Percentiles rank a stretch among this genome's conserved stretches.
Evolutionary conservation across 2,888 invertebrate genomes (phyloP).

Genomic region (Apomyelois bistriatella): DNA sequence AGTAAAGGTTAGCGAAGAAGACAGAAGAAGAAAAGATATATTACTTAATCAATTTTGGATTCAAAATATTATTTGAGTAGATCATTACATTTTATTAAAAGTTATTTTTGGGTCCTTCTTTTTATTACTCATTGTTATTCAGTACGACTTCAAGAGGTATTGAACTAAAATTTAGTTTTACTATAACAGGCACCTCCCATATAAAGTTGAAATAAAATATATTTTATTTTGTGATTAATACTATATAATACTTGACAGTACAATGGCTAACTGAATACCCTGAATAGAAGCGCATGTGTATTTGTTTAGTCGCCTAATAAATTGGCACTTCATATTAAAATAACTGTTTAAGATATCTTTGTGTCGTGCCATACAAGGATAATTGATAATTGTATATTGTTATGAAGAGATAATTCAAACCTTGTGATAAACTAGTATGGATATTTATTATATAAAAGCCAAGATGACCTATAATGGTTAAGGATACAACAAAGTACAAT

Average conservation of each 20-base stretch:
- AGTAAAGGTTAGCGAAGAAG: too few species aligned
- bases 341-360: slow-evolving; percentile 1
- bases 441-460: too few species aligned
- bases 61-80: too few species aligned
- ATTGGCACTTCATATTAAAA: slow-evolving; percentile 16
- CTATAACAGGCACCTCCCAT: neutral
- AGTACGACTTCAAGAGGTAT: neutral
- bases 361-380: neutral
- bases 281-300: neutral
- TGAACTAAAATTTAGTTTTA: neutral
- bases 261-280: slow-evolving; percentile 1
- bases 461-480: too few species aligned
- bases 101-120: too few species aligned
- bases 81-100: too few species aligned
- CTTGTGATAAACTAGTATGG: too few species aligned
- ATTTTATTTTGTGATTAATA: slow-evolving; percentile 8
- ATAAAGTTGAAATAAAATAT: neutral
- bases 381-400: slow-evolving; percentile 1
- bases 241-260: slow-evolving; percentile 3
- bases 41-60: too few species aligned
- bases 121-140: neutral
- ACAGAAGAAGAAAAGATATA: too few species aligned
- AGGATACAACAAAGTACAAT: too few species aligned
- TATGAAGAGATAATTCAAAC: too few species aligned
- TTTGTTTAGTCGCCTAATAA: slow-evolving; percentile 4